Percentiles rank a stretch among this genome's conserved stretches.
phyloP scores from a whole-genome alignment of 2,113 vertebrate species.

The Strix aluco region DNA sequence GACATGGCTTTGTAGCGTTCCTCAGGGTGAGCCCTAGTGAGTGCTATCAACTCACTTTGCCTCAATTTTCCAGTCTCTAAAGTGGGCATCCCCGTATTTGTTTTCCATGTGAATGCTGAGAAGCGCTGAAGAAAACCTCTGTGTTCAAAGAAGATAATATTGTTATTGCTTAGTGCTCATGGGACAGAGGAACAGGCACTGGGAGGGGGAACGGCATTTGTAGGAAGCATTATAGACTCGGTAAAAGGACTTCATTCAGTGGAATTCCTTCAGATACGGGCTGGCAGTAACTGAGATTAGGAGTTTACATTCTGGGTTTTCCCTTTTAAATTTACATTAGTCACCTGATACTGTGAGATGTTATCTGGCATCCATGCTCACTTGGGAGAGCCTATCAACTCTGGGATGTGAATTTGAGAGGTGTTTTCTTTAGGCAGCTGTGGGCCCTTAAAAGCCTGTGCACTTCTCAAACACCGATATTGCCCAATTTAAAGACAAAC shows the following conservation, averaged over 20 bases:
- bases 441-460: not conserved
- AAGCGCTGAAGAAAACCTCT: not conserved
- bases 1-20: not conserved
- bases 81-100: not conserved
- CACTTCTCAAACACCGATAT: not conserved
- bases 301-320: slow-evolving; percentile 42
- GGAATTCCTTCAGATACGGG: not conserved
- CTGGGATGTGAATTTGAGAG: not conserved
- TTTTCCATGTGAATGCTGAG: not conserved
- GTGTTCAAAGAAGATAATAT: not conserved
- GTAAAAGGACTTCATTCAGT: not conserved
- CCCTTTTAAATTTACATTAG: not conserved
- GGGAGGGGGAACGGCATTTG: not conserved
- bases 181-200: not conserved
- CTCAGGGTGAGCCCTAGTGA: not conserved
- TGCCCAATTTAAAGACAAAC: not conserved
- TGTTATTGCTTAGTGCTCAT: not conserved
- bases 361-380: not conserved
- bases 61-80: not conserved
- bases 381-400: not conserved
- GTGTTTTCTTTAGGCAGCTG: not conserved
- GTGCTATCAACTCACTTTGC: not conserved
- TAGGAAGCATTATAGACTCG: not conserved
- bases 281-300: not conserved
- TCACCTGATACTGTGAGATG: not conserved